Conservation (phyloP, 2,113 vertebrate species). For the Mobula birostris region DNA sequence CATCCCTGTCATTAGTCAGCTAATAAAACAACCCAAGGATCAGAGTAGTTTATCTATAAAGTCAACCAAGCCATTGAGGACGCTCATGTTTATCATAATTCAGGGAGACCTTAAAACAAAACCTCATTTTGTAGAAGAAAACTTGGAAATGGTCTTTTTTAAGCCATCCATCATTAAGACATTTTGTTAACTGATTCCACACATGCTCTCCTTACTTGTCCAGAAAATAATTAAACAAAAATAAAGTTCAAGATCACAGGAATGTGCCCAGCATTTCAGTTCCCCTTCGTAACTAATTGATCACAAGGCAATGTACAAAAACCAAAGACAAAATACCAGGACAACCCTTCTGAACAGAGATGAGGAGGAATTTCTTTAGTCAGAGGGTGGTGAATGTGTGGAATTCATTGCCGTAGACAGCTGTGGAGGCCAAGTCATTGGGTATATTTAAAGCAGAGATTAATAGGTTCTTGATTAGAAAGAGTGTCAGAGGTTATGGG, state of each 20-base stretch:
- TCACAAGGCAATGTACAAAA: background rate
- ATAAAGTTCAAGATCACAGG: background rate
- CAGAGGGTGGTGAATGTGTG: too few relatives aligned
- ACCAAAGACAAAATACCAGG: background rate
- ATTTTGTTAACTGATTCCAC: background rate
- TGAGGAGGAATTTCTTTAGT: too few relatives aligned
- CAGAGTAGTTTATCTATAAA: background rate
- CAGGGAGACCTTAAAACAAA: background rate
- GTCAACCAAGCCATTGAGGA: background rate
- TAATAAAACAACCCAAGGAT: background rate
- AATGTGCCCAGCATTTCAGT: background rate
- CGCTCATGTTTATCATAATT: background rate
- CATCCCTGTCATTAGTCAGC: background rate
- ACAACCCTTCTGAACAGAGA: too few relatives aligned
- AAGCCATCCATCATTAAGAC: background rate
- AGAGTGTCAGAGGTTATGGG: too few relatives aligned
- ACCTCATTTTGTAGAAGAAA: background rate
- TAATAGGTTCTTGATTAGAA: too few relatives aligned
- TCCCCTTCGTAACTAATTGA: background rate
- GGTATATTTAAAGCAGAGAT: too few relatives aligned
- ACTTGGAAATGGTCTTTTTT: background rate
- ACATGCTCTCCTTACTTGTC: background rate
- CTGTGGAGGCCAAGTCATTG: too few relatives aligned
- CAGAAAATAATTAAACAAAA: constrained; percentile 10
- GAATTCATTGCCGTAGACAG: too few relatives aligned